Base-by-base conservation (phyloP, 2,113 vertebrate genomes). In the Calyptommatus sinebrachiatus region DNA sequence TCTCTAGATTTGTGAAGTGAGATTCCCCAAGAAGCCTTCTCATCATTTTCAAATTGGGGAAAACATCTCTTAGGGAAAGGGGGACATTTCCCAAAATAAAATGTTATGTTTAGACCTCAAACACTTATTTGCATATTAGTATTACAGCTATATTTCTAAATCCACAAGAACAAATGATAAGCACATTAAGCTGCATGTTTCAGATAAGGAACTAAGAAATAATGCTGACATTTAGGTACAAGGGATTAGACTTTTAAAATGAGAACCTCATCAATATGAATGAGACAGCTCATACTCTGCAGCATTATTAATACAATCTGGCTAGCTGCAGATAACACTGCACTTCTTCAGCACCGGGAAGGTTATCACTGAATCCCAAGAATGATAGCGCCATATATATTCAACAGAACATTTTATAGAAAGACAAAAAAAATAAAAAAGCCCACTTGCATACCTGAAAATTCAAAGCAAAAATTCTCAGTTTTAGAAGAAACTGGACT, bases 231-330 rank as follows among this genome's bases (percentile, higher is more conserved):
- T 72, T 76, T 84, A 62, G 31, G 67, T 83, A 28, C 63, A 71
- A 24, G 48, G 22, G 68, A 69, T 80, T 31, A 76, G 67, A 14
- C 62, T 81, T 83, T 57, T 48, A 78, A 73, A 78, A 66, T 76
- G 62, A 76, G 57, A 24, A 57, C 65, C 66, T 61, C 79, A 63
- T 78, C 81, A 78, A 78, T 78, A 78, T 83, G 62, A 86, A 81
- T 75, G n/a, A 24, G 0, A 4, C 62, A 74, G n/a, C 71, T 78
- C 29, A 67, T 57, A 79, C 12, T 72, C 72, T 21, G 48, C 20
- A 7, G 5, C 41, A 0, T 67, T 86, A 82, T 86, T 76, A 2
- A 8, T 48, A 21, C 80, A 71, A 65, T 77, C 74, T 82, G 63
- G 65, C 63, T 61, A n/a, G 71, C 71, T 69, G 20, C 53, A 81